A percentile compares a stretch with the other conserved stretches of the same genome.
phyloP scores from a whole-genome alignment of 2,113 vertebrate genomes.

The Bungarus multicinctus region DNA sequence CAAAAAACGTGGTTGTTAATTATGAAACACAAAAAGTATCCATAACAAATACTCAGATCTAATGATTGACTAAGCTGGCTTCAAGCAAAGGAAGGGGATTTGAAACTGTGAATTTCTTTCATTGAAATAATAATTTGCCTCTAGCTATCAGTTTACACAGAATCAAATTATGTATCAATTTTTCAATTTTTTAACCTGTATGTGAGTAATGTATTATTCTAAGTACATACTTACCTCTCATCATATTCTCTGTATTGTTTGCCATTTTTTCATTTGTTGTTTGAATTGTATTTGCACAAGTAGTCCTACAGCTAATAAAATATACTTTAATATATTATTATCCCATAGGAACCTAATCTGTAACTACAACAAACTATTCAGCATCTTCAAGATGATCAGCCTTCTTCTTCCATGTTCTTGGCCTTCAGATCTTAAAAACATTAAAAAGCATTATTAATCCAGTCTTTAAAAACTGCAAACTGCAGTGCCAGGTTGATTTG shows the following conservation, averaged over 20 bases:
- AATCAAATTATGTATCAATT: neutral
- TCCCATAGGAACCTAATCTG: neutral
- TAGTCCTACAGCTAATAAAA: neutral
- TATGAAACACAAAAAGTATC: neutral
- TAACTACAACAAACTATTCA: neutral
- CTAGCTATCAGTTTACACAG: neutral
- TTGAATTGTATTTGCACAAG: neutral
- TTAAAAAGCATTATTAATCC: neutral
- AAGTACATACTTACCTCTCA: neutral
- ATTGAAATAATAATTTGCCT: neutral
- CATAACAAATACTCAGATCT: neutral
- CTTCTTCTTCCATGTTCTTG: constrained; percentile 23
- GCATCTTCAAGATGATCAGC: neutral
- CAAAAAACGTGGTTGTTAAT: neutral
- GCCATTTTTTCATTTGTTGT: neutral
- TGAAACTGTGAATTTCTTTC: neutral
- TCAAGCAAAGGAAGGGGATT: neutral
- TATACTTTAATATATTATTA: neutral
- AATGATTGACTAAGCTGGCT: neutral
- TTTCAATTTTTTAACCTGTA: neutral
- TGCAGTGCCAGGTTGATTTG: neutral
- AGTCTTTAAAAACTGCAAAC: neutral
- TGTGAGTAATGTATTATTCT: neutral
- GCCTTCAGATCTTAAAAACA: neutral
- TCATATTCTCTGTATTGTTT: neutral